A percentile compares a stretch with the other conserved stretches of the same genome.
Conservation (phyloP, 2,113 vertebrate genomes). For the Dryoscopus gambensis region DNA sequence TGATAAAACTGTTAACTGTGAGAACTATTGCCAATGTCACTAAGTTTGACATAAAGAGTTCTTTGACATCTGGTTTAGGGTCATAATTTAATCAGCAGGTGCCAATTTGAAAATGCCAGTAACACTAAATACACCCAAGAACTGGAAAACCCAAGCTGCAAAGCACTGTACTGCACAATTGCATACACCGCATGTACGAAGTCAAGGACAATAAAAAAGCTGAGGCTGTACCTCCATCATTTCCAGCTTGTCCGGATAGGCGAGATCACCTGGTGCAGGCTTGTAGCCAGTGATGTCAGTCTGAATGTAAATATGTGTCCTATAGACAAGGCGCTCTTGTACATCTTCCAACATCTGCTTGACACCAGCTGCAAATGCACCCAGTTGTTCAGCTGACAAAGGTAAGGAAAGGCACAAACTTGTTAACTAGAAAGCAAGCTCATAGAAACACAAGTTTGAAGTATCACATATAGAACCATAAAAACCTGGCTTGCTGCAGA, state of each 20-base stretch:
- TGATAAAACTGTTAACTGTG: background rate
- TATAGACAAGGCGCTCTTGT: conserved; percentile 93
- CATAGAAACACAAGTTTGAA: background rate
- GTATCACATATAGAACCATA: background rate
- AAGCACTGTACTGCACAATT: background rate
- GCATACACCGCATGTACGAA: background rate
- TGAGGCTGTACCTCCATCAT: conserved; percentile 91
- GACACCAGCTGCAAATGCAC: conserved; percentile 88
- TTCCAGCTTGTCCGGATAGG: conserved; percentile 94
- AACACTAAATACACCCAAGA: background rate
- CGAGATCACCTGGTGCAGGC: conserved; percentile 91
- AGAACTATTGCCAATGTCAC: background rate
- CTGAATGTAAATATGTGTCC: conserved; percentile 97
- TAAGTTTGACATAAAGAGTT: background rate
- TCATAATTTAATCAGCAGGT: background rate
- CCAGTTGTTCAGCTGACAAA: conserved; percentile 82
- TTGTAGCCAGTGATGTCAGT: conserved; percentile 94
- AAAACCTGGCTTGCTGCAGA: background rate
- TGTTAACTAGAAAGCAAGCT: background rate
- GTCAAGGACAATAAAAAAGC: background rate
- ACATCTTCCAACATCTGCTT: conserved; percentile 99
- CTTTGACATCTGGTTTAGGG: background rate
- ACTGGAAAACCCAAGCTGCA: background rate
- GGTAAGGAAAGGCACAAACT: background rate
- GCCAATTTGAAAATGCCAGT: background rate